Percentiles rank a stretch among this genome's conserved stretches.
Conservation (phyloP, 1,140 invertebrate genomes). For the Contarinia nasturtii region DNA sequence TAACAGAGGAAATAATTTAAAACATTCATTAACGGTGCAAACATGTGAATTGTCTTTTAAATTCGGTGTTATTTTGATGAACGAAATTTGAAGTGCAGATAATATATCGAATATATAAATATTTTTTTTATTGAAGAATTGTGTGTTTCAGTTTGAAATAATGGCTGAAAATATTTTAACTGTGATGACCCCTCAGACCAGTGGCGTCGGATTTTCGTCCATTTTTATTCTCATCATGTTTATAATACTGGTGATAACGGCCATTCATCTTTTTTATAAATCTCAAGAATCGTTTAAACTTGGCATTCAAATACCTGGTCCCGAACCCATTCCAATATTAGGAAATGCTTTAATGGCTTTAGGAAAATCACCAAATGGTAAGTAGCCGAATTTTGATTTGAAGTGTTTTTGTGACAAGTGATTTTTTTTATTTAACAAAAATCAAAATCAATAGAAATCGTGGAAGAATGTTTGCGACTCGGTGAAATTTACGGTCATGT, state of each 20-base stretch:
- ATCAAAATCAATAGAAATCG: constrained; percentile 18
- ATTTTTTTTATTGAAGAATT: too few species aligned
- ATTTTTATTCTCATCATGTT: neutral
- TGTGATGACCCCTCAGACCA: neutral
- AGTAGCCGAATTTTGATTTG: constrained; percentile 1
- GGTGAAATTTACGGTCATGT: constrained; percentile 33
- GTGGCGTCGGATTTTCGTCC: neutral
- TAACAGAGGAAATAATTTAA: too few species aligned
- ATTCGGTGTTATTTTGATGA: too few species aligned
- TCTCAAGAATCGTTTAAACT: constrained; percentile 10
- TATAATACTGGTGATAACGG: neutral
- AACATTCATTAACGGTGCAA: too few species aligned
- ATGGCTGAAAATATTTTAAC: neutral
- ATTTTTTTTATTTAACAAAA: neutral
- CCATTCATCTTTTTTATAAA: neutral
- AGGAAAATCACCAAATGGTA: constrained; percentile 30
- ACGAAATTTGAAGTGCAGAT: too few species aligned
- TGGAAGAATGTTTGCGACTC: constrained; percentile 24
- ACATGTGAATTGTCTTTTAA: too few species aligned
- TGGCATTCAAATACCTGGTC: constrained; percentile 29
- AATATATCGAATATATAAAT: too few species aligned
- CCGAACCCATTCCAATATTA: constrained; percentile 30
- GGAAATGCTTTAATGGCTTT: constrained; percentile 33
- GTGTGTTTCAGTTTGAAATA: neutral
- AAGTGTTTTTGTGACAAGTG: neutral